Evolutionary conservation across 1,140 invertebrate species (phyloP), one percentile per base, ranked within the genome.

Genomic region (Drosophila sp.): DNA sequence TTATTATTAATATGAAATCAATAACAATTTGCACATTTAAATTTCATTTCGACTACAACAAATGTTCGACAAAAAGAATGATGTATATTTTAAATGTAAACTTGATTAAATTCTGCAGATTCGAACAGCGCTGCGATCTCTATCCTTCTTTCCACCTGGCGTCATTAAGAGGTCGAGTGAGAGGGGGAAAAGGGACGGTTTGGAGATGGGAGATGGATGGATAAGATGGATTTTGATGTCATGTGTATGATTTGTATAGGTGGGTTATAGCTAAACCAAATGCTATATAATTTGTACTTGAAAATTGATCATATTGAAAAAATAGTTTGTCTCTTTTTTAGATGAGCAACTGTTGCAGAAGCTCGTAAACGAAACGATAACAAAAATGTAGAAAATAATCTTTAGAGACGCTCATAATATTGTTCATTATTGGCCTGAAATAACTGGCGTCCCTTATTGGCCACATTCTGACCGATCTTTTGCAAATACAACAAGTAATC

Each of bases 101-200:
- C 27, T 71, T 71, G 13, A 58, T 66, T 64, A 61, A 78, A 48
- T 62, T 86, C 57, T 81, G 51, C 53, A 72, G 21, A 81, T 75
- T 63, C 71, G 63, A 76, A 75, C 48, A 74, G 78, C 79, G 69
- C 57, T 57, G 80, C 69, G 78, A 57, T 76, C 83, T 91, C 81
- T 91, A 91, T 91, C 89, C 89, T 91, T 91, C 89, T 21, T 50
- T 91, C 76, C 89, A 79, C 75, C 56, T 80, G 80, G 84, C 75
- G 54, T 72, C 70, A 79, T 80, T 81, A 57, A 62, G 73, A 63
- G 59, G 65, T 29, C 32, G 14, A 74, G 18, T 51, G 43, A n/a
- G n/a, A 36, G 50, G 40, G 29, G 46, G 50, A 16, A 8, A 7
- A 25, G 21, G 32, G 34, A 36, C 11, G 32, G 57, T 34, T 46